Evolutionary conservation across 2,797 vertebrate species (phyloP).

Genomic region (Phoebastria nigripes): DNA sequence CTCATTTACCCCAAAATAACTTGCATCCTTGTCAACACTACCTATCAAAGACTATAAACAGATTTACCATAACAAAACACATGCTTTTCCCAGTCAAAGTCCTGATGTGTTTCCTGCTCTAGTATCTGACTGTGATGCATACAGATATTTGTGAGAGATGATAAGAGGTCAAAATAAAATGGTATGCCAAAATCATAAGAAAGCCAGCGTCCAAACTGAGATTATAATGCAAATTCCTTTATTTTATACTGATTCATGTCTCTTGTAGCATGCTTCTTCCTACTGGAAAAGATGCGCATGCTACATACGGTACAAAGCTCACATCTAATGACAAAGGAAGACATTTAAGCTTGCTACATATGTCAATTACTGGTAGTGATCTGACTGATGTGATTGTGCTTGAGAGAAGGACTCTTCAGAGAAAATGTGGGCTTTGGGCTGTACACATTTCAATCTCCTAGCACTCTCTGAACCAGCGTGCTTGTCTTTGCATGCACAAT

Average conservation of each 20-base stretch:
- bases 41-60: not conserved
- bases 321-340: not conserved
- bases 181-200: not conserved
- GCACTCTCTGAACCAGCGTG: not conserved
- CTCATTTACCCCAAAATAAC: not conserved
- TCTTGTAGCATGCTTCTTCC: not conserved
- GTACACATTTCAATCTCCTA: not conserved
- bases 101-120: not conserved
- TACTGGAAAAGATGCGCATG: not conserved
- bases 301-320: not conserved
- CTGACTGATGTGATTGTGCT: not conserved
- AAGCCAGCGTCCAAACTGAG: not conserved
- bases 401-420: not conserved
- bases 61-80: not conserved
- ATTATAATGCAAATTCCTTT: not conserved
- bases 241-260: not conserved
- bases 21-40: not conserved
- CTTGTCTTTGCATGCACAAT: not conserved
- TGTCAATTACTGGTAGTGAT: not conserved
- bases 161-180: not conserved
- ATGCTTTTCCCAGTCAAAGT: not conserved
- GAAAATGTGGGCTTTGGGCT: not conserved
- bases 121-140: not conserved
- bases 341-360: not conserved
- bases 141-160: not conserved